Percentiles rank a stretch among this genome's conserved stretches.
phyloP scores from a whole-genome alignment of 2,797 vertebrate genomes.

The Lagodon rhomboides region DNA sequence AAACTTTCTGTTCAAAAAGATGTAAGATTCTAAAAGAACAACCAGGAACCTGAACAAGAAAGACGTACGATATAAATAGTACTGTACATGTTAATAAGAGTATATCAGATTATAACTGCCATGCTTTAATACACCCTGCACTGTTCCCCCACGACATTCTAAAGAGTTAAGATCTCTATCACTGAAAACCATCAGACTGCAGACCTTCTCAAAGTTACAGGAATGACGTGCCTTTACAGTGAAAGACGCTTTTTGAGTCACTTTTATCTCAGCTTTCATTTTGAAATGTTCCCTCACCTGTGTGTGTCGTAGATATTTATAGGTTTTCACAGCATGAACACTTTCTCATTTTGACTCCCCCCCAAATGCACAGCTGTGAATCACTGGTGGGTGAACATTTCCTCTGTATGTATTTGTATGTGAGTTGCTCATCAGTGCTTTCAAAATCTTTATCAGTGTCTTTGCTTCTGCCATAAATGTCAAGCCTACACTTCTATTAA shows the following conservation, averaged over 20 bases:
- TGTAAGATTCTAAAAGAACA: background rate
- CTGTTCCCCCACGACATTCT: background rate
- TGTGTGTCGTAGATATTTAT: conserved; percentile 14
- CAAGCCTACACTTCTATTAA: background rate
- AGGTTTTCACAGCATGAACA: background rate
- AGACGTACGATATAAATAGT: too few species aligned
- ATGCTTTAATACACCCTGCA: background rate
- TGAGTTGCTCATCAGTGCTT: background rate
- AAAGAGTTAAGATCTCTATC: conserved; percentile 3
- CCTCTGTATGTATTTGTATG: conserved; percentile 13
- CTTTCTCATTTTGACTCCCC: conserved; percentile 39
- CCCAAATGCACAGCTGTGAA: conserved; percentile 32
- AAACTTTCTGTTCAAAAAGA: background rate
- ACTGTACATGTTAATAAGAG: background rate
- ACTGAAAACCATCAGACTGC: background rate
- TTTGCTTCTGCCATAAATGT: background rate
- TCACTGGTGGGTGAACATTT: conserved; percentile 53
- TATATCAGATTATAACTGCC: background rate
- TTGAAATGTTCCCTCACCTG: conserved; percentile 4
- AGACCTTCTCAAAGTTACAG: background rate
- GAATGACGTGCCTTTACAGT: background rate
- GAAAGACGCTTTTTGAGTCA: background rate
- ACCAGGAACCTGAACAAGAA: background rate
- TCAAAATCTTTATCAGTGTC: background rate
- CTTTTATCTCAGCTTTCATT: conserved; percentile 13